These are phyloP conservation scores for Rhincodon typus DNA, from an alignment of 2,797 vertebrate species.

Conservation along the genomic window DNA sequence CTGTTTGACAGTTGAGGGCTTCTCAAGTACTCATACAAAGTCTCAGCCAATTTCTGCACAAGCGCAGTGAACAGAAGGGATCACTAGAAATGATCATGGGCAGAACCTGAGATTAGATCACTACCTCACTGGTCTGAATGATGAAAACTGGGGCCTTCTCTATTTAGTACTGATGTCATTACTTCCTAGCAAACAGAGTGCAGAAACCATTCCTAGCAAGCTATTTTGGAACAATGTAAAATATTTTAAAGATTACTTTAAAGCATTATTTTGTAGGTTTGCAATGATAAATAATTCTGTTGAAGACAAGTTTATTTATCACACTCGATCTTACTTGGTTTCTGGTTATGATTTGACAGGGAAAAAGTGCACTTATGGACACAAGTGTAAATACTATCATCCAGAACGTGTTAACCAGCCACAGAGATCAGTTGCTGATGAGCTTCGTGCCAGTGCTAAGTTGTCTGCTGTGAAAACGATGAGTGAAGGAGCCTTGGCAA, in stretches of 20 bases:
- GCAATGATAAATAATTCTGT: not conserved
- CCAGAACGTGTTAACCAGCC: slow-evolving; percentile 95
- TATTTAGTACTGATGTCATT: not conserved
- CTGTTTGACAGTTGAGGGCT: not conserved
- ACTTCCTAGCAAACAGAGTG: not conserved
- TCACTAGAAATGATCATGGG: not conserved
- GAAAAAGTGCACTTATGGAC: slow-evolving; percentile 98
- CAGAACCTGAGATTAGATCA: not conserved
- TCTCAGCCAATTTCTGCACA: not conserved
- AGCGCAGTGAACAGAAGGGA: not conserved
- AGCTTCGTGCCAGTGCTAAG: slow-evolving; percentile 95
- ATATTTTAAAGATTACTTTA: not conserved
- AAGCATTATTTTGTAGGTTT: not conserved
- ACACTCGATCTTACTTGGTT: not conserved
- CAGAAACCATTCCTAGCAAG: not conserved
- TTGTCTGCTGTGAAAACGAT: slow-evolving; percentile 95
- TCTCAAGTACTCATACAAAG: not conserved
- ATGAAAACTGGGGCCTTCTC: not conserved
- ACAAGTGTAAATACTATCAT: slow-evolving; percentile 99
- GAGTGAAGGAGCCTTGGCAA: slow-evolving; percentile 89
- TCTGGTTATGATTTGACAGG: slow-evolving; percentile 58
- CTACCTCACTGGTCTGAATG: not conserved
- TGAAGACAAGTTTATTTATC: not conserved
- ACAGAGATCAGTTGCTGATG: slow-evolving; percentile 89
- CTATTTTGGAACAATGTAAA: not conserved